Evolutionary conservation across 2,888 invertebrate genomes (phyloP), one percentile per base, ranked within the genome.

Genomic region (Amaurobius ferox): DNA sequence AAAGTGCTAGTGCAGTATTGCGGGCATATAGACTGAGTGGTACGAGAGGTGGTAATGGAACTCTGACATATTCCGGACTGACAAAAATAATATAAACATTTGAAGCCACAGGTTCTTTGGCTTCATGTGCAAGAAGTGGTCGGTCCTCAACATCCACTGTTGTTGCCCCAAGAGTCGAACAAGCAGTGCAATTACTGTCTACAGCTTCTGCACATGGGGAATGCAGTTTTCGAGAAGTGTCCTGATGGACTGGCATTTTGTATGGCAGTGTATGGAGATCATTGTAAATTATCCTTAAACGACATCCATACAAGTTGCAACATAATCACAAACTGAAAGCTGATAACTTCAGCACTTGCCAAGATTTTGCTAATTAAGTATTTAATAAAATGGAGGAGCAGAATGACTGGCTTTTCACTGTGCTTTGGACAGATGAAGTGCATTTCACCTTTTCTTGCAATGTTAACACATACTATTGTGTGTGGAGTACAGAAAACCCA

Each of bases 401-500:
- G 64, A 16, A 35, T 30, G 76, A 76, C 39, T 66, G 40, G 40
- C 76, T 76, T 76, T 48, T 44, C 66, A 40, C 66, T 76, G 62
- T 61, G 76, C 67, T 67, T 68, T 77, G 77, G 77, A 77, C 55
- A 67, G 44, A 77, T 68, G 48, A 77, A 23, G 32, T 32, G 55
- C 55, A 48, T 77, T 77, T 68, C 32, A 55, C 67, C 0, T 6
- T 77, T 35, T 67, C 55, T 68, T 48, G 48, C 23, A 32, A 30
- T 68, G 68, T 77, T 67, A 35, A 67, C 68, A 77, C 40, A 28
- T 28, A 76, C 29, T 44, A 64, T 64, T 66, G 76, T 76, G 40
- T 76, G 64, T 40, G 64, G 66, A 44, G 29, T 44, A 64, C 76
- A 66, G 66, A 76, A 66, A 76, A 66, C 44, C 30, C 76, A 66